phyloP scores from a whole-genome alignment of 2,797 vertebrate genomes.

The Orestias chungarensis region DNA sequence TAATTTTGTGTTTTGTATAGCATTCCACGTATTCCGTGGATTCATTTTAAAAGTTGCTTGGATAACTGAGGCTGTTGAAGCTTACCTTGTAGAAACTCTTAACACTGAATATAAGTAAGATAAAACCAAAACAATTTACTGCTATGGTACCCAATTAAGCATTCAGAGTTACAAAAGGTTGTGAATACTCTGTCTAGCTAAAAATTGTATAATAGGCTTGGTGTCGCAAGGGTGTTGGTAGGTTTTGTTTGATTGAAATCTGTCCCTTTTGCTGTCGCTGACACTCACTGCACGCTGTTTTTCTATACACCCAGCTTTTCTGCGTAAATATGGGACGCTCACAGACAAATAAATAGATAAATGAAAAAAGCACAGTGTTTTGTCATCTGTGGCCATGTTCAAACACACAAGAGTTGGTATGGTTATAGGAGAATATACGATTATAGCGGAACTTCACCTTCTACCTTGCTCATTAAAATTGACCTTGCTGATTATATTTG shows the following conservation, averaged over 20 bases:
- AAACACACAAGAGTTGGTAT: neutral
- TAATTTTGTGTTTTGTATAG: no score
- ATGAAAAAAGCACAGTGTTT: neutral
- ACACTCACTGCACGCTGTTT: neutral
- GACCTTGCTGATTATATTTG: neutral
- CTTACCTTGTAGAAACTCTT: neutral
- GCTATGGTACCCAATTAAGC: neutral
- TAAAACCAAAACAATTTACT: neutral
- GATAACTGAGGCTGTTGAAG: neutral
- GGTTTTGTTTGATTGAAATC: neutral
- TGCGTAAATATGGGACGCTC: neutral
- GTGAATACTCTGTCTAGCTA: neutral
- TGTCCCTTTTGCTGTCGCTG: neutral
- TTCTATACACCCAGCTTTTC: neutral
- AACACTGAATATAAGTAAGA: no score
- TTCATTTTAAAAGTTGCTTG: neutral
- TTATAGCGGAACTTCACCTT: slow-evolving; percentile 2
- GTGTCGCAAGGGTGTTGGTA: neutral
- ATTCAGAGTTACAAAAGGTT: neutral
- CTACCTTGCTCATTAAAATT: slow-evolving; percentile 4
- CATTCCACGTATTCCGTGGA: neutral
- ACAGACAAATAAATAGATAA: neutral
- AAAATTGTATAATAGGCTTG: neutral
- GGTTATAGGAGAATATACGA: neutral
- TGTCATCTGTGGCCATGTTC: neutral